Evolutionary conservation across 2,888 invertebrate species (phyloP).

Genomic region (Plagiodera versicolora): DNA sequence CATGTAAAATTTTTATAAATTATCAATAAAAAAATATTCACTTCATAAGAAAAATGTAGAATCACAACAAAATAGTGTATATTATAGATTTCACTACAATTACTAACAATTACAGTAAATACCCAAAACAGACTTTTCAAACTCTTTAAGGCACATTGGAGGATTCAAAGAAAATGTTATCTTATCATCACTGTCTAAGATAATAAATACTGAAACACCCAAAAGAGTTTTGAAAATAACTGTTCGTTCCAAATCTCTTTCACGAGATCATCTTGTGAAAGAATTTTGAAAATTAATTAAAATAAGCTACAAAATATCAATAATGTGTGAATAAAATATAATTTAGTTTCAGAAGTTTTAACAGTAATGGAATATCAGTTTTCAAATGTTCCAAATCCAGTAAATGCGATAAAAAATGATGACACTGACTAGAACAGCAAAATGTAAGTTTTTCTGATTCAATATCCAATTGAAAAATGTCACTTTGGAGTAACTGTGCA

Average conservation of each 20-base stretch:
- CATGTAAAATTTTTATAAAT: background rate
- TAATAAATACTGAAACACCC: constrained; percentile 9
- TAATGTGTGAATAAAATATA: too few species aligned
- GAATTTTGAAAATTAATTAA: too few species aligned
- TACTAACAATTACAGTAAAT: constrained; percentile 1
- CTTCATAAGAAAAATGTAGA: background rate
- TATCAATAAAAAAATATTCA: background rate
- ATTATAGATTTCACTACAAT: constrained; percentile 11
- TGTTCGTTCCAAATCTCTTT: background rate
- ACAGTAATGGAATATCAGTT: too few species aligned
- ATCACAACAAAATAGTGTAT: background rate
- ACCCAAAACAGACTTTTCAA: constrained; percentile 23
- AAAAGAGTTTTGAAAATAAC: constrained; percentile 26
- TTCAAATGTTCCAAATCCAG: too few species aligned
- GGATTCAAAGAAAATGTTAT: constrained; percentile 10
- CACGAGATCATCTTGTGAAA: too few species aligned
- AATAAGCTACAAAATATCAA: too few species aligned
- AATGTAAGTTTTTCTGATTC: background rate
- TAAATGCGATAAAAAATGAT: background rate
- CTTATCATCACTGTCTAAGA: background rate
- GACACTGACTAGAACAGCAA: background rate
- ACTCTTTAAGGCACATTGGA: constrained; percentile 27
- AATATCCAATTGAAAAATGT: background rate
- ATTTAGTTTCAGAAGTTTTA: too few species aligned
- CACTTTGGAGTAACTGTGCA: background rate